Percentiles rank a stretch among this genome's conserved stretches.
phyloP scores from a whole-genome alignment of 2,888 invertebrate genomes.

The Chirona hameri region DNA sequence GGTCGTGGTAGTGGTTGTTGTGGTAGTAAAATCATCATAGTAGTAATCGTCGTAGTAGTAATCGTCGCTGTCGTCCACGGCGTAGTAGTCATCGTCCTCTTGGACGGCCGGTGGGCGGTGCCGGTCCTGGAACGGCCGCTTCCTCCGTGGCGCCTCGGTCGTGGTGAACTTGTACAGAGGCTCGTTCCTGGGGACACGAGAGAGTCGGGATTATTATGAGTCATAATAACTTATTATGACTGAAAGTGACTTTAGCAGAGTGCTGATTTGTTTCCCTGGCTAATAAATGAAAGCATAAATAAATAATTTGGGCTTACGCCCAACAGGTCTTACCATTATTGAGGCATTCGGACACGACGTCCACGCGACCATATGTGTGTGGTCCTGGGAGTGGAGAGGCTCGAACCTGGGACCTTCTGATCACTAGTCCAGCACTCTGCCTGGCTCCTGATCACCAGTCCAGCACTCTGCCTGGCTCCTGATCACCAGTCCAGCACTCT shows the following conservation, averaged over 20 bases:
- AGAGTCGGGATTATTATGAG: neutral
- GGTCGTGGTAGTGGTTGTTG: neutral
- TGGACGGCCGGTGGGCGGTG: neutral
- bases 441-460: too few species aligned
- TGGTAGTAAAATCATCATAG: neutral
- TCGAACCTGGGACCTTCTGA: too few species aligned
- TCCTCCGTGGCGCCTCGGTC: neutral
- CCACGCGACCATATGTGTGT: too few species aligned
- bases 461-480: too few species aligned
- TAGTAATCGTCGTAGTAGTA: neutral
- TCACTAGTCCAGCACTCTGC: too few species aligned
- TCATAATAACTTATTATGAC: too few species aligned
- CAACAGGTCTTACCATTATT: too few species aligned
- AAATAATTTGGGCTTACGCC: too few species aligned
- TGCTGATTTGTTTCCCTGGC: slow-evolving; percentile 5
- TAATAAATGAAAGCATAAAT: neutral
- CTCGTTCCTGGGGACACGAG: neutral
- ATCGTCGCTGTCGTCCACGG: neutral
- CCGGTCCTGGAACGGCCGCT: neutral
- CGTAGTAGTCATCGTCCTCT: neutral
- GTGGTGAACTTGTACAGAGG: slow-evolving; percentile 10
- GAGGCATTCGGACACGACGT: too few species aligned
- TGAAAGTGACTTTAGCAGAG: too few species aligned
- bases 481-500: too few species aligned
- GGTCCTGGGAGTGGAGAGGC: too few species aligned